Conservation (phyloP, 2,888 invertebrate genomes). For the Bugulina stolonifera region DNA sequence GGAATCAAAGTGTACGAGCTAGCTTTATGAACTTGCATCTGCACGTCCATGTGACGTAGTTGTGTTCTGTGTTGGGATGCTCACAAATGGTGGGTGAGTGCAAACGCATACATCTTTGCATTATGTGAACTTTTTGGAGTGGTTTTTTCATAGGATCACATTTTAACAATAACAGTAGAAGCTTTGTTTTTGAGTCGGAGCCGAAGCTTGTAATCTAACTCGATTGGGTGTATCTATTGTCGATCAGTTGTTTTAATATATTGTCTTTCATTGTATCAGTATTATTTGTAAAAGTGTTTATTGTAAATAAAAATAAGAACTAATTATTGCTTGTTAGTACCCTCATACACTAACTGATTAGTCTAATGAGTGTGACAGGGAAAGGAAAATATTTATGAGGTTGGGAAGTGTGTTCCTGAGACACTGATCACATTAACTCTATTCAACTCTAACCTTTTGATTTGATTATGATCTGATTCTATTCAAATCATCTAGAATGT, state of each 20-base stretch:
- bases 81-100: too few relatives aligned
- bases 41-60: too few relatives aligned
- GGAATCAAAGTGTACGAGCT: too few relatives aligned
- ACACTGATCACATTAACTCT: background rate
- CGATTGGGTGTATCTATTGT: background rate
- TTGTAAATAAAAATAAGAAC: too few relatives aligned
- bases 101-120: too few relatives aligned
- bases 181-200: background rate
- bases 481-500: too few relatives aligned
- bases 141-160: background rate
- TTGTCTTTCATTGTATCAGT: background rate
- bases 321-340: too few relatives aligned
- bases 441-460: background rate
- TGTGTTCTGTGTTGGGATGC: too few relatives aligned
- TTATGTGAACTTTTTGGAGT: background rate
- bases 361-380: background rate
- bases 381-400: background rate
- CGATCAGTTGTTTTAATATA: background rate
- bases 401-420: background rate
- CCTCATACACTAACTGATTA: too few relatives aligned
- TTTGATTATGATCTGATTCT: background rate
- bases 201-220: background rate
- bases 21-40: too few relatives aligned
- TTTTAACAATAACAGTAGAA: background rate
- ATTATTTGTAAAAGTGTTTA: background rate